These are phyloP conservation scores for Dendrocopos noguchii DNA, from an alignment of 2,113 vertebrate genomes.

Conservation along the genomic window DNA sequence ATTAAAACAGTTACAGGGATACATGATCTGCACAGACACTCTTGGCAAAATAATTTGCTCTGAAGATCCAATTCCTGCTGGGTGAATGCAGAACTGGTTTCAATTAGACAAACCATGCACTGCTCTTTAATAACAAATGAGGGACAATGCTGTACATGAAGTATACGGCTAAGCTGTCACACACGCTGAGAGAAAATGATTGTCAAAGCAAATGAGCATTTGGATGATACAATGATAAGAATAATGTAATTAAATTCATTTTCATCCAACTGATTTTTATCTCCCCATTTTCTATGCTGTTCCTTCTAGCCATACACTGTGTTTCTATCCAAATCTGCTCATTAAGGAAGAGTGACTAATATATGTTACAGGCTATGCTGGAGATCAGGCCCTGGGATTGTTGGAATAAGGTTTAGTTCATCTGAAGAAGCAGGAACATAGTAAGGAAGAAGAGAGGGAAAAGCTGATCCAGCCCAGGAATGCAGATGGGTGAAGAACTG, in stretches of 20 bases:
- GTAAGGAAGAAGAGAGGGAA: constrained; percentile 4
- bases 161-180: neutral
- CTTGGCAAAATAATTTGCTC: neutral
- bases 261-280: constrained; percentile 52
- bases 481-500: constrained; percentile 29
- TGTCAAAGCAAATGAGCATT: constrained; percentile 55
- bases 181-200: neutral
- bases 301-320: constrained; percentile 59
- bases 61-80: neutral
- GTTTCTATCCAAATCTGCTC: constrained; percentile 38
- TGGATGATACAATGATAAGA: constrained; percentile 44
- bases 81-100: constrained; percentile 4
- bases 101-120: constrained; percentile 11
- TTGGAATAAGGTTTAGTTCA: constrained; percentile 14
- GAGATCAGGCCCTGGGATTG: neutral
- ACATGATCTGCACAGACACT: neutral
- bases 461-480: constrained; percentile 7
- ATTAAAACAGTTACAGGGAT: neutral
- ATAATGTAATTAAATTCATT: constrained; percentile 57
- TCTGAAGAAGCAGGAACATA: neutral
- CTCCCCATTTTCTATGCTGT: constrained; percentile 4
- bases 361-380: neutral
- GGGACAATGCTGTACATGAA: neutral
- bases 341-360: constrained; percentile 16
- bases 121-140: constrained; percentile 22